Evolutionary conservation across 2,113 vertebrate genomes (phyloP).

Genomic region (Spermophilus dauricus): DNA sequence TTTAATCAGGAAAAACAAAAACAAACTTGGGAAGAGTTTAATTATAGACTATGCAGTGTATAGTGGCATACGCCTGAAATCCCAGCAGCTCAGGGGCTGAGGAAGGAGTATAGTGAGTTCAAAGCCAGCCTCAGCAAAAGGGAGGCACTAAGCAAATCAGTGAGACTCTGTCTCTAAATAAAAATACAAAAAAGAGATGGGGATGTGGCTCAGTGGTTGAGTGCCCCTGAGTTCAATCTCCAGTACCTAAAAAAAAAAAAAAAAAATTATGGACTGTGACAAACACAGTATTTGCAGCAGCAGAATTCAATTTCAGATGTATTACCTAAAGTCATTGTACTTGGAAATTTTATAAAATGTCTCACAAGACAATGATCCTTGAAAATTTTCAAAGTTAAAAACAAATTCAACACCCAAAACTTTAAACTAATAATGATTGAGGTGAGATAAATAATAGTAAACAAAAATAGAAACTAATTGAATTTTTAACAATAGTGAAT

Average conservation of each 20-base stretch:
- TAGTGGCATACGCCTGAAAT: no score
- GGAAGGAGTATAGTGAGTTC: no score
- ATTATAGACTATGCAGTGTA: accelerated
- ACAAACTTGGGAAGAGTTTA: neutral
- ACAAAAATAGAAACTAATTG: neutral
- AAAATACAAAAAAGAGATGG: no score
- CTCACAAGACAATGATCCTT: neutral
- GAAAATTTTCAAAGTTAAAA: neutral
- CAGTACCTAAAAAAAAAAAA: no score
- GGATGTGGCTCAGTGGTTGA: no score
- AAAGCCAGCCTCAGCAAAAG: no score
- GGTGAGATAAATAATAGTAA: neutral
- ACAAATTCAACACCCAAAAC: neutral
- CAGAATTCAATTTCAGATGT: neutral
- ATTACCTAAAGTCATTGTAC: neutral
- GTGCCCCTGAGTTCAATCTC: no score
- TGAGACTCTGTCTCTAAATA: no score
- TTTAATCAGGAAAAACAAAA: neutral
- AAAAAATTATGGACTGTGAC: neutral
- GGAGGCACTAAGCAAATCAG: no score
- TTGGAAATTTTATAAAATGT: neutral
- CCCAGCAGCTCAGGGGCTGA: no score
- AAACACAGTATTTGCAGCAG: neutral
- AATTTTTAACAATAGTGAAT: constrained; percentile 18
- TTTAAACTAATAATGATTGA: neutral